These are phyloP conservation scores for Idris sp. DNA, from an alignment of 1,140 invertebrate species.

Conservation along the genomic window DNA sequence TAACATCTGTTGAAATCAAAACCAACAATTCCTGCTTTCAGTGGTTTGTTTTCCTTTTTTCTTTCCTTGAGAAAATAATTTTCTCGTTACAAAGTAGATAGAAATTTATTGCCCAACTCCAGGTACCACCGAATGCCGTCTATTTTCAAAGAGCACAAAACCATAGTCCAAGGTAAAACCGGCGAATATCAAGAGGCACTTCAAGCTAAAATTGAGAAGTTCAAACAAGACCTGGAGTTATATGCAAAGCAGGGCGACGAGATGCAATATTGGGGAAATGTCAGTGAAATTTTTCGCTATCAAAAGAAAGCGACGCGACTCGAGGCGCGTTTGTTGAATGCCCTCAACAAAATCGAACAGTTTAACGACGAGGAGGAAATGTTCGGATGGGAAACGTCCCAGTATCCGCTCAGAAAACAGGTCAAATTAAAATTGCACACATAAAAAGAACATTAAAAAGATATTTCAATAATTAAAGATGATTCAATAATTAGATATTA, in stretches of 20 bases:
- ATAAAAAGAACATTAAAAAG: too few relatives aligned
- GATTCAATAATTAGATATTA: too few relatives aligned
- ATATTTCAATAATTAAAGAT: too few relatives aligned
- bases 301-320: constrained; percentile 87
- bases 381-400: constrained; percentile 92
- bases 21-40: constrained; percentile 91
- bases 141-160: constrained; percentile 89
- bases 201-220: constrained; percentile 83
- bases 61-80: too few relatives aligned
- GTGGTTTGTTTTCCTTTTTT: too few relatives aligned
- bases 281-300: constrained; percentile 91
- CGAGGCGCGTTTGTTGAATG: constrained; percentile 82
- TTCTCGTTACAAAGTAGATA: too few relatives aligned
- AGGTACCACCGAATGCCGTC: constrained; percentile 86
- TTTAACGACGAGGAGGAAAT: constrained; percentile 95
- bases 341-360: constrained; percentile 89
- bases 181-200: constrained; percentile 91
- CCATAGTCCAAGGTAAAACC: constrained; percentile 89
- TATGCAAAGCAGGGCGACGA: constrained; percentile 91
- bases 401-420: constrained; percentile 90
- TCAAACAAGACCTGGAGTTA: constrained; percentile 88
- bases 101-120: too few relatives aligned
- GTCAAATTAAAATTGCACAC: too few relatives aligned
- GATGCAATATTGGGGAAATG: constrained; percentile 92
- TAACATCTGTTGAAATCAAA: constrained; percentile 90